Percentiles rank a stretch among this genome's conserved stretches.
These are phyloP conservation scores for Brachypteracias leptosomus DNA, from an alignment of 2,113 vertebrate species.

Conservation along the genomic window DNA sequence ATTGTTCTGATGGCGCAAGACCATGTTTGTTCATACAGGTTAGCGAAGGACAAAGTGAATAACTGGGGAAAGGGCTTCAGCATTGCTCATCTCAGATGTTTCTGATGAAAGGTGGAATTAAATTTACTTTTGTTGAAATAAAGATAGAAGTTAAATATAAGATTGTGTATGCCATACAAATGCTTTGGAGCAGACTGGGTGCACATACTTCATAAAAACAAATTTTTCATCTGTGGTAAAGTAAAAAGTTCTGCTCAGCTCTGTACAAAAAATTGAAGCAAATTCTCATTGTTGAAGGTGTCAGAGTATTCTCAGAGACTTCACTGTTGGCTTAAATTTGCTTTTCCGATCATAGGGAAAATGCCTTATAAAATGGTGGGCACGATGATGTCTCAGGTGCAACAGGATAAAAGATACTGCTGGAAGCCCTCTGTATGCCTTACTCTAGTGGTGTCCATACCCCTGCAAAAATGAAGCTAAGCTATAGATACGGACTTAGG, in stretches of 20 bases:
- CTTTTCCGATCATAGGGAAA: background rate
- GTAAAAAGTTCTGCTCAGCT: background rate
- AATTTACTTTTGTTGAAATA: background rate
- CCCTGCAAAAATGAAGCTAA: background rate
- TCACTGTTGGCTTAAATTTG: background rate
- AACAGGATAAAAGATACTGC: background rate
- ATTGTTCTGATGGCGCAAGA: background rate
- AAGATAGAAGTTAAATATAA: background rate
- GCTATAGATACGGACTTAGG: background rate
- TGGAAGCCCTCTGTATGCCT: constrained; percentile 13
- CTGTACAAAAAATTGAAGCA: background rate
- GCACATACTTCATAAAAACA: background rate
- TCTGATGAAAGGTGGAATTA: background rate
- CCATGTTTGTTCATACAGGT: background rate
- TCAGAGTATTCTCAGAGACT: background rate
- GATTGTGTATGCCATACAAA: background rate
- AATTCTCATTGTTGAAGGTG: background rate
- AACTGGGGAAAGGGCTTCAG: background rate
- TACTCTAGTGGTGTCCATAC: background rate
- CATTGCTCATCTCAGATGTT: background rate
- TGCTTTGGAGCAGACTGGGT: background rate
- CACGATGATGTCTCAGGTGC: background rate
- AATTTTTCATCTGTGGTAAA: background rate
- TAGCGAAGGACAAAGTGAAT: background rate
- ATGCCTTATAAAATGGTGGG: background rate